Evolutionary conservation across 1,140 invertebrate genomes (phyloP), one percentile per base, ranked within the genome.

Genomic region (Drosophila auraria): DNA sequence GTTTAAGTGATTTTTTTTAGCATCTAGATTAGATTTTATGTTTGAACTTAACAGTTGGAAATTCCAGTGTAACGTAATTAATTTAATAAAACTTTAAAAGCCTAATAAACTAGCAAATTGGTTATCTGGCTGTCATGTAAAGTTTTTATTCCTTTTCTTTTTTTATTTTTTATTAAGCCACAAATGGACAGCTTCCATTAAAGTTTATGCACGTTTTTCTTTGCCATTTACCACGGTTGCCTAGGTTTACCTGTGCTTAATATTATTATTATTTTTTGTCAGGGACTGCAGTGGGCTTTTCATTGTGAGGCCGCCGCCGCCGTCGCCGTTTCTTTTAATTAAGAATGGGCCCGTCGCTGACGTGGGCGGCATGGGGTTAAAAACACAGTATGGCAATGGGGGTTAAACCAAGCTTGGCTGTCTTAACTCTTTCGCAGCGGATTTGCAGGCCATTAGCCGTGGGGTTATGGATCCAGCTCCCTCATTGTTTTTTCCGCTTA

Each of bases 271-370:
- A 44, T 65, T 59, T 30, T 42, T 47, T 54, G 9, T 38, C 44
- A 53, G 71, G 51, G 54, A 53, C 50, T 56, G 56, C 65, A 76
- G 33, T 50, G 54, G 45, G 61, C 71, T 79, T 56, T 86, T 75
- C 64, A 75, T 78, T 75, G 66, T 65, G 49, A 58, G 38, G 58
- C 58, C 42, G 30, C 33, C 68, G 49, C 62, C 56, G 40, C 38
- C 50, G 49, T 47, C 51, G 61, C 57, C 86, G 56, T 90, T 81
- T 81, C 81, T 81, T 89, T 89, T 89, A 87, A 87, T 87, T 87
- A 87, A 80, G 54, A 54, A 57, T 75, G 65, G 62, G 59, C 54
- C 38, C 56, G 15, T 44, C 38, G 38, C 27, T 44, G 69, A 25
- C 54, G 65, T 57, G 50, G 63, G 42, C 33, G 61, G 14, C 17